Evolutionary conservation across 2,888 invertebrate species (phyloP).

Genomic region (Nesidiocoris tenuis): DNA sequence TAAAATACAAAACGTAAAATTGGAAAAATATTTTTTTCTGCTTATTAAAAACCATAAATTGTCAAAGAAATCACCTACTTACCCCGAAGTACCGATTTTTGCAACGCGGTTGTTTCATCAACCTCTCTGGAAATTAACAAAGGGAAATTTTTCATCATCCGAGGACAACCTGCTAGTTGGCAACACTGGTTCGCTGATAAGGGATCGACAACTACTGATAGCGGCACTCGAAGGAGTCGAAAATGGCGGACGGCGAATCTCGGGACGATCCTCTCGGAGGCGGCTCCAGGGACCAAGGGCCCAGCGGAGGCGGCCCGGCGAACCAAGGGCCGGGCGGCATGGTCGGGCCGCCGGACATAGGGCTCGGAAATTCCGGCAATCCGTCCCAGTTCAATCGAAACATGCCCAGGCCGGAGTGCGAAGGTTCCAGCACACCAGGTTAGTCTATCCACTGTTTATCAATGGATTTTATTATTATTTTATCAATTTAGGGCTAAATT

Average conservation of each 20-base stretch:
- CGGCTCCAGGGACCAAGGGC: constrained; percentile 6
- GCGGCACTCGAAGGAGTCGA: neutral
- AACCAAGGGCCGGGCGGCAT: constrained; percentile 25
- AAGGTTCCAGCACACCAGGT: constrained; percentile 40
- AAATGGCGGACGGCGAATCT: constrained; percentile 37
- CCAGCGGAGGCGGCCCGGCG: neutral
- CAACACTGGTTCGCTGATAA: neutral
- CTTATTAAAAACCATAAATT: too few species aligned
- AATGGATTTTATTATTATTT: neutral
- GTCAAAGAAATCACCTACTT: too few species aligned
- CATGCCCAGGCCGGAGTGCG: constrained; percentile 35
- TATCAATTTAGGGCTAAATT: too few species aligned
- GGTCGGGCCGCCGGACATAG: constrained; percentile 31
- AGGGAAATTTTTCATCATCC: too few species aligned
- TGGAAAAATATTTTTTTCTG: too few species aligned
- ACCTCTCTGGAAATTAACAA: too few species aligned
- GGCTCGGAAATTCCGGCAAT: constrained; percentile 26
- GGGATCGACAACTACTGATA: neutral
- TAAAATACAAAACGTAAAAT: too few species aligned
- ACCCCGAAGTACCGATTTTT: too few species aligned
- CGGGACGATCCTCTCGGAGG: constrained; percentile 22
- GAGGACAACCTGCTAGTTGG: too few species aligned
- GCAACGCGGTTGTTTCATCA: too few species aligned
- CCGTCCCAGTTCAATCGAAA: constrained; percentile 27
- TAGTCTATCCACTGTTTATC: constrained; percentile 22